Conservation (phyloP, 2,113 vertebrate genomes). For the Pristiophorus japonicus region DNA sequence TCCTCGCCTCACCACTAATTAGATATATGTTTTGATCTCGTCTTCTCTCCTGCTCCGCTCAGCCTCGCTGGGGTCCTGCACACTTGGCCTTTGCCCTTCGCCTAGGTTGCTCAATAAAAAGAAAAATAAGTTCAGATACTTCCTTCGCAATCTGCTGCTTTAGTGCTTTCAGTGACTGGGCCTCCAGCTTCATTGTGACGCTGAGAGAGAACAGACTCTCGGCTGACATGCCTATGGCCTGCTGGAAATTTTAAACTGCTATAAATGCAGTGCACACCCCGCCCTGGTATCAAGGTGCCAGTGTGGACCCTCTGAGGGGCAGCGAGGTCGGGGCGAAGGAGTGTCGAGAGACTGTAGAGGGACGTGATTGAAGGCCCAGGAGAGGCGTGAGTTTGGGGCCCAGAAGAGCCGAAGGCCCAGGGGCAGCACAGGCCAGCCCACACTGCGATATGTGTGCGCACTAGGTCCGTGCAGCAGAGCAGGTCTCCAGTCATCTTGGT, state of each 20-base stretch:
- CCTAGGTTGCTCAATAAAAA: not conserved
- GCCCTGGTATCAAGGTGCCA: not conserved
- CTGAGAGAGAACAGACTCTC: not conserved
- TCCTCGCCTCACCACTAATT: not conserved
- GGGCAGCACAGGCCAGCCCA: no score
- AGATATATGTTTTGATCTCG: not conserved
- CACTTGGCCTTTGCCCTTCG: not conserved
- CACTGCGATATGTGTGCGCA: no score
- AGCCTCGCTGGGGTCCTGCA: not conserved
- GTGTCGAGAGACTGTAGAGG: no score
- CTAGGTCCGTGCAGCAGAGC: no score
- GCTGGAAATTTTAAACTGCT: not conserved
- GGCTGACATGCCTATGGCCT: not conserved
- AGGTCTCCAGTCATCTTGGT: no score
- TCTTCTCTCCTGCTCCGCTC: not conserved
- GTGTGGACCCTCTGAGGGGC: not conserved
- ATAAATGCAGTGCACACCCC: not conserved
- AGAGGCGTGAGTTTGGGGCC: no score
- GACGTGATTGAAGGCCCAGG: no score
- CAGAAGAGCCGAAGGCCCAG: no score
- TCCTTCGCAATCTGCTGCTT: not conserved
- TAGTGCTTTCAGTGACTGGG: not conserved
- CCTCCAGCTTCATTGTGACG: not conserved
- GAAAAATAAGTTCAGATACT: not conserved
- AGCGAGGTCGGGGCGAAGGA: no score